Conservation (phyloP, 2,888 invertebrate species). For the Itoplectis maculator region DNA sequence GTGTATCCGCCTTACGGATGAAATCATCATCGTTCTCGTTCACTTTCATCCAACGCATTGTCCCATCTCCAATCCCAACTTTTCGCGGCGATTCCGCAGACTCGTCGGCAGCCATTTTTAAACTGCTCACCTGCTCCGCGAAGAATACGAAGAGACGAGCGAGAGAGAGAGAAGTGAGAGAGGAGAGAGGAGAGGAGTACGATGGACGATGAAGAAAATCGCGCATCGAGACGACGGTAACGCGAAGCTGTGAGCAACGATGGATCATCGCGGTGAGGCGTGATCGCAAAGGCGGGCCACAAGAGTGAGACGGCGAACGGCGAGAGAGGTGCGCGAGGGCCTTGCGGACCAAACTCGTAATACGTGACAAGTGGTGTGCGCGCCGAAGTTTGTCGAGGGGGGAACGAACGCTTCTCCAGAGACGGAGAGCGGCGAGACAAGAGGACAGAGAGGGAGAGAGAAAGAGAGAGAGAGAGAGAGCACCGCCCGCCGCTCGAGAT, state of each 20-base stretch:
- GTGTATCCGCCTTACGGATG: not conserved
- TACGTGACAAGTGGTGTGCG: slow-evolving; percentile 43
- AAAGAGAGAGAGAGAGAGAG: too few species aligned
- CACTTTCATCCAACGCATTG: slow-evolving; percentile 13
- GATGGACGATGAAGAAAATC: slow-evolving; percentile 69
- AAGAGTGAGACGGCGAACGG: not conserved
- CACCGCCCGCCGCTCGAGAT: slow-evolving; percentile 73
- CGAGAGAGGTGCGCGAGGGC: slow-evolving; percentile 16
- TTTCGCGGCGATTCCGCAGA: slow-evolving; percentile 70
- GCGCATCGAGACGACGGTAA: slow-evolving; percentile 72
- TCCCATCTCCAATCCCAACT: slow-evolving; percentile 44
- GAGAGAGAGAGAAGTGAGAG: too few species aligned
- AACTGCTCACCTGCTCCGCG: slow-evolving; percentile 79
- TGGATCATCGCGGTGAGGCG: slow-evolving; percentile 69
- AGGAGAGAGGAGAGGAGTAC: slow-evolving; percentile 70
- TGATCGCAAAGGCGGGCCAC: slow-evolving; percentile 49
- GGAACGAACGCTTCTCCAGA: slow-evolving; percentile 20
- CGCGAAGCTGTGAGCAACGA: slow-evolving; percentile 72
- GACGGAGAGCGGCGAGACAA: slow-evolving; percentile 18
- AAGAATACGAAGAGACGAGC: too few species aligned
- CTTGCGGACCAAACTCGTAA: too few species aligned
- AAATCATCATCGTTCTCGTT: not conserved
- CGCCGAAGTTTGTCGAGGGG: slow-evolving; percentile 18
- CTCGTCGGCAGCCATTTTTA: slow-evolving; percentile 81
- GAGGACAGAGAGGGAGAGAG: too few species aligned